Base-by-base conservation (phyloP, 2,888 invertebrate genomes). In the Boloria selene region DNA sequence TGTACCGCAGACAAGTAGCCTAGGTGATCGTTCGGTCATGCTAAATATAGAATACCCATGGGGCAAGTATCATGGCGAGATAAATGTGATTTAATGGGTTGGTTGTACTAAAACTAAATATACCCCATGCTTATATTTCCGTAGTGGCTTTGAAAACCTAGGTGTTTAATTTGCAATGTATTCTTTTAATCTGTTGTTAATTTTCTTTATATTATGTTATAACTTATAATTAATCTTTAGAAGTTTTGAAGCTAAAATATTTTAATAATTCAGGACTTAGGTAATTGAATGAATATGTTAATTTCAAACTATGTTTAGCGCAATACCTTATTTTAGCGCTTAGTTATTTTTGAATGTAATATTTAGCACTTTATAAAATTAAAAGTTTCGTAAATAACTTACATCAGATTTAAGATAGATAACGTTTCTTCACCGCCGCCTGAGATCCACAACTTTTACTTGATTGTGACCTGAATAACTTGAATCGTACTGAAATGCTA, bases 41-140 rank as follows among this genome's bases (percentile, higher is more conserved):
- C 79, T 81, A 81, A 78, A 81, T 77, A 79, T 81, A 81, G 79
- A 75, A 72, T 44, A 55, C 65, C 70, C 72, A 67, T 69, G 62
- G 66, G 56, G 63, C 60, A 16, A 38, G 54, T 54, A 65, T 55
- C 66, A 66, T 66, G 26, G 26, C 51, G 51, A 56, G 59, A 50
- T 51, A 44, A 52, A 18, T 13, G 59, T 59, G 38, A 55, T 64
- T 59, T 59, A 50, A 59, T 59, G 18, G 38, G 17, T 50, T 14
- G 50, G 18, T 50, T 38, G 17, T 31, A 26, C 16, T 45, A 16
- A 56, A 56, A 5, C 26, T 22, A 56, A n/a, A n/a, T 18, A 38
- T 7, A 26, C 16, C 13, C 31, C 10, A 38, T 38, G 10, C 1
- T 38, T 10, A 38, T 38, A 38, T 10, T 38, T 10, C 10, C 31